Conservation (phyloP, 2,113 vertebrate species). For the Brachirus orientalis region DNA sequence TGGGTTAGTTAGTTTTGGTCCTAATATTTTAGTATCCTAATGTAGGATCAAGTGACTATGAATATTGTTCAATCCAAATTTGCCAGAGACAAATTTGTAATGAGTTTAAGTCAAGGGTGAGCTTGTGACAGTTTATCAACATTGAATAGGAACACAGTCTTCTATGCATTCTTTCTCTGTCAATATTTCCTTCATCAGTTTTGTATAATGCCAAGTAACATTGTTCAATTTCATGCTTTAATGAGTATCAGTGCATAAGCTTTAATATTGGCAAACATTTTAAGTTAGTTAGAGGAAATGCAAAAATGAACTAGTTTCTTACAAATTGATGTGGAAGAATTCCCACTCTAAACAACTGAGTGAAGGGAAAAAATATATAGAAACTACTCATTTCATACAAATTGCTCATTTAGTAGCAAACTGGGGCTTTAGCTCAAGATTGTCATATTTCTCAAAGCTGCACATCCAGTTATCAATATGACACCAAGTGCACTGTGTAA, state of each 20-base stretch:
- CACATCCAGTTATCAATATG: neutral
- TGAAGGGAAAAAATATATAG: neutral
- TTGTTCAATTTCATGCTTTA: conserved; percentile 76
- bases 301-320: conserved; percentile 43
- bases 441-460: neutral
- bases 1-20: too few relatives aligned
- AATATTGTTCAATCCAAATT: neutral
- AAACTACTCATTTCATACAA: neutral
- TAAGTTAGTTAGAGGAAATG: conserved; percentile 49
- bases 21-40: too few relatives aligned
- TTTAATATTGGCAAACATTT: conserved; percentile 57
- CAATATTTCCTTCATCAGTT: neutral
- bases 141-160: neutral
- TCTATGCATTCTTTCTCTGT: neutral
- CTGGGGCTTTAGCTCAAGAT: neutral
- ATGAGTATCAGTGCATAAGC: conserved; percentile 54
- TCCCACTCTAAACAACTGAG: conserved; percentile 28
- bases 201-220: conserved; percentile 51
- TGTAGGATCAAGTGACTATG: too few relatives aligned
- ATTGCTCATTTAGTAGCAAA: neutral
- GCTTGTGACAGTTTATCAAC: neutral
- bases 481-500: neutral
- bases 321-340: conserved; percentile 38
- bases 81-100: neutral
- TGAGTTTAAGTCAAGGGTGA: neutral